Evolutionary conservation across 1,140 invertebrate genomes (phyloP), one percentile per base, ranked within the genome.

Genomic region (Antheraea pernyi): DNA sequence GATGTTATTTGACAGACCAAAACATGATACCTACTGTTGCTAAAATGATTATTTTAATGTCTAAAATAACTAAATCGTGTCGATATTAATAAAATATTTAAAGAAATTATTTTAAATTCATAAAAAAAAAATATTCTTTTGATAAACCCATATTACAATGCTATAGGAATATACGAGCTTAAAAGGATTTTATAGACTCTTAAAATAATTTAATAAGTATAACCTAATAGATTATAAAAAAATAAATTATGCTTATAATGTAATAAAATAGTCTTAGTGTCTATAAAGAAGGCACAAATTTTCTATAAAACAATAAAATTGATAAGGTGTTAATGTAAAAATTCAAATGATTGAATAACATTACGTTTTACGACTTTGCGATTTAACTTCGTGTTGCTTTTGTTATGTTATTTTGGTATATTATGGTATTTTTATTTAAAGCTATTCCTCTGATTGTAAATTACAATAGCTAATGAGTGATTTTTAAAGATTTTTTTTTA

Each of bases 251-350:
- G 46, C 46, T 48, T 13, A 48, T 48, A 48, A 13, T 48, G 11
- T 48, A 48, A 48, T 48, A 48, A 48, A 48, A 48, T 48, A 3
- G 46, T 13, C 46, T 9, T 48, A 48, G 46, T 3, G 13, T 9
- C 46, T 48, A 48, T 48, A 48, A 48, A 48, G 13, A 6, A 11
- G 11, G 13, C 46, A 48, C 46, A 48, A 48, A 48, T 11, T 13
- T 48, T 48, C 46, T 48, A 11, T 7, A 48, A 48, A 13, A 48
- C 11, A 48, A 48, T 48, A 48, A 48, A 48, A 48, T 48, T 48
- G 46, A 48, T 48, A 48, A 48, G 46, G 46, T 48, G 46, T 48
- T 48, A 48, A 48, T 48, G 46, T 48, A 48, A 11, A 48, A 48
- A 48, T 48, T 48, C 46, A 48, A 48, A 48, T 48, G 7, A 10